Evolutionary conservation across 1,140 invertebrate species (phyloP).

Genomic region (Geopemphigus sp.): DNA sequence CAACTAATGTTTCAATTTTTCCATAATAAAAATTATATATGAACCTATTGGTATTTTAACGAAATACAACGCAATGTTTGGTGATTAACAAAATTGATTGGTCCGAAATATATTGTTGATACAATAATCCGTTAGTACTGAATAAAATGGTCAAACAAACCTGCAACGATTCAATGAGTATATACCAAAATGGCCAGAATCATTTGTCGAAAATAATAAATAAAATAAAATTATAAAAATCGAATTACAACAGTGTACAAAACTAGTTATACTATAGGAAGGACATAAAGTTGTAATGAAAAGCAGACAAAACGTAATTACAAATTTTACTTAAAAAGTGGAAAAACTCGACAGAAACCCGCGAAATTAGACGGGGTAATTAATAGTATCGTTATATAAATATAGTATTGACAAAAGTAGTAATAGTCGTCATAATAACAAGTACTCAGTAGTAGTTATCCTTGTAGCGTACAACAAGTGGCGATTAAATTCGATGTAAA

Average conservation of each 20-base stretch:
- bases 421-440: background rate
- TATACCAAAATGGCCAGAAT: background rate
- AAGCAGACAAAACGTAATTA: background rate
- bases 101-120: background rate
- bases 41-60: background rate
- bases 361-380: background rate
- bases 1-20: background rate
- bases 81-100: background rate
- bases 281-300: background rate
- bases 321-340: background rate
- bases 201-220: too few species aligned
- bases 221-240: too few species aligned
- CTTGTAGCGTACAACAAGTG: conserved; percentile 5
- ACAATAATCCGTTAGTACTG: background rate
- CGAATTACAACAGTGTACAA: too few species aligned
- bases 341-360: background rate
- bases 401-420: background rate
- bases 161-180: too few species aligned
- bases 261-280: background rate
- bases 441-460: background rate
- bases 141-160: too few species aligned
- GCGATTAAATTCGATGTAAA: background rate
- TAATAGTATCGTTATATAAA: background rate
- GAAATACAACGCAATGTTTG: background rate
- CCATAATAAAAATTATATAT: background rate